Evolutionary conservation across 35 echinoderm and acorn worm genomes (phyloP), one percentile per base, ranked within the genome.

Genomic region (Stichopus chloronotus): DNA sequence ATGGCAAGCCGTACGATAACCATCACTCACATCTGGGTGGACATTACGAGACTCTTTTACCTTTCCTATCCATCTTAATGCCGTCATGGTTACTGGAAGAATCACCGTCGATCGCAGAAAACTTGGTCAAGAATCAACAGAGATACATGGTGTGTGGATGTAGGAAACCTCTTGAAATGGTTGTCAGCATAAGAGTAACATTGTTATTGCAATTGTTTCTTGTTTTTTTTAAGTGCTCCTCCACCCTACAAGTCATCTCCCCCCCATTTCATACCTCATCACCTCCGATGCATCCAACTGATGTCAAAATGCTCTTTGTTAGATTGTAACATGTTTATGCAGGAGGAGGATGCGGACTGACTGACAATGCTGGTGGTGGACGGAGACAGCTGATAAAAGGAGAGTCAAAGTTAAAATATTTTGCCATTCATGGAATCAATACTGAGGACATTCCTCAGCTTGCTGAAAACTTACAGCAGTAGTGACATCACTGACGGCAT

Each of bases 41-140:
- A 6, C 86, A 93, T 72, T 99, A 99, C 61, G 97, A 99, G 65
- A 94, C 97, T 53, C 60, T 96, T 9, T 78, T 96, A 17, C 97
- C 97, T n/a, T 99, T 99, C 68, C 76, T 99, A 25, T 98, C 97
- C n/a, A 79, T 99, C 54, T 7, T 95, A 25, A 92, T 96, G 92
- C 97, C 97, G 69, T 93, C 97, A 21, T 96, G 95, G 95, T 54
- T 99, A 52, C 63, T 99, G 6, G n/a, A 92, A 76, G 81, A 95
- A 69, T 63, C 72, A 22, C 97, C 93, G 17, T 87, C 83, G 17
- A 93, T 99, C 58, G 60, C 91, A 30, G 91, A 88, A 52, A 96
- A 95, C 63, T 72, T 99, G 0, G 87, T 95, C 55, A 92, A 78
- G 19, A 99, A 96, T 56, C 97, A 99, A 85, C 95, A 99, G 68